Base-by-base conservation (phyloP, 2,113 vertebrate species). In the Oreochromis tanganicae region DNA sequence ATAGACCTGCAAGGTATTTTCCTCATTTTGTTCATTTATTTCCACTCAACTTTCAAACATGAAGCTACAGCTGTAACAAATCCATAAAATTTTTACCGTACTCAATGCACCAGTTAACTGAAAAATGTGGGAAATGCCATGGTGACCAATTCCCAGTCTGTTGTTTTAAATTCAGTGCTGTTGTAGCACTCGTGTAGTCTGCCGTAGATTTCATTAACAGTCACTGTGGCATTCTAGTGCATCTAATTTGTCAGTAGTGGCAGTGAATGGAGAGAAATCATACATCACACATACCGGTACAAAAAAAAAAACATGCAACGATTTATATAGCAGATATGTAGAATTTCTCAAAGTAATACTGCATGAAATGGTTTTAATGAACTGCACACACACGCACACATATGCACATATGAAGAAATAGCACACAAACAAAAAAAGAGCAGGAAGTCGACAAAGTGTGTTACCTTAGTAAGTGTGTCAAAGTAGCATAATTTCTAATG, bases 241-340 rank as follows among this genome's bases (percentile, higher is more conserved):
- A 19, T 63, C 68, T 81, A 57, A 61, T 84, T 52, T 66, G 24
- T 87, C 87, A 92, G 84, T 61, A 63, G 88, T 80, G 66, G 87
- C 75, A 75, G 36, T 66, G 50, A 68, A 75, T 34, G 46, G 80
- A 84, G 21, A 57, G 63, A 80, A 80, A 14, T 83, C 4, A 4
- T 21, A 38, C 61, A 36, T 80, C 75, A 79, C 46, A 89, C 10
- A 56, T 12, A 9, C 19, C 27, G 29, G 79, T 11, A 7, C 2
- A 19, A 36, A 2, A 9, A 82, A 82, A 87, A 80, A 80, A 17
- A 55, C 2, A 32, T 6, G 6, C 9, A 27, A 73, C 17, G 24
- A 75, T 48, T 75, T 46, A 75, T 29, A 75, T 48, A 48, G 41
- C 12, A 19, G n/a, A 75, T 14, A 83, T 87, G 75, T 59, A 21